Percentiles rank a stretch among this genome's conserved stretches.
Conservation (phyloP, 2,113 vertebrate species). For the Piprites chloris region DNA sequence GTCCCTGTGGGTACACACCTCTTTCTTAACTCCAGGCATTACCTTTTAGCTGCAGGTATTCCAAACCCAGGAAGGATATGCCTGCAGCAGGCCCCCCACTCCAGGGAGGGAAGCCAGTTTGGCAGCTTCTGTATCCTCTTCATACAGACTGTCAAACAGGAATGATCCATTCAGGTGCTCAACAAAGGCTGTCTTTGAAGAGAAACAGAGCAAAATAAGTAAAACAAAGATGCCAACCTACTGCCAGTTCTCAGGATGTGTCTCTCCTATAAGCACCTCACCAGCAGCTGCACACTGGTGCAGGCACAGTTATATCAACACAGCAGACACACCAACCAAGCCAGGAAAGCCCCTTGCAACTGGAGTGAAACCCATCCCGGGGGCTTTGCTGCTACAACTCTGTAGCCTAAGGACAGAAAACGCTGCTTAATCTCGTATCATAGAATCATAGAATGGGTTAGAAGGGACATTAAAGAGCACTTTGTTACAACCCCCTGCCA, state of each 20-base stretch:
- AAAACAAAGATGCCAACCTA: background rate
- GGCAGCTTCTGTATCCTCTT: slow-evolving; percentile 77
- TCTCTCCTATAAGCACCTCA: background rate
- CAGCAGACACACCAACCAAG: background rate
- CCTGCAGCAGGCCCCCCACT: slow-evolving; percentile 71
- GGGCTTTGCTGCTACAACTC: background rate
- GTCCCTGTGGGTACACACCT: background rate
- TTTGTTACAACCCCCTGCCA: background rate
- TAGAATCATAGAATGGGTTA: background rate
- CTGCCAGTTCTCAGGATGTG: background rate
- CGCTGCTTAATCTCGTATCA: background rate
- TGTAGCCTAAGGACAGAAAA: background rate
- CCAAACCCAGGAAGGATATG: slow-evolving; percentile 83
- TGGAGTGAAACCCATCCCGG: background rate
- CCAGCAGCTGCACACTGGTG: background rate
- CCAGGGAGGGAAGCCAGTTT: slow-evolving; percentile 75
- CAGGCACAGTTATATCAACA: background rate
- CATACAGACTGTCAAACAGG: slow-evolving; percentile 82
- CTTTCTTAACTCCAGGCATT: slow-evolving; percentile 6
- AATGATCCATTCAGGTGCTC: slow-evolving; percentile 82
- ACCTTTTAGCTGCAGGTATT: background rate
- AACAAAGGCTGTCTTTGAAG: slow-evolving; percentile 83
- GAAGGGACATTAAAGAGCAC: background rate
- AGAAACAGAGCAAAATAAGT: background rate
- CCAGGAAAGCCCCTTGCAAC: background rate